A percentile compares a stretch with the other conserved stretches of the same genome.
These are phyloP conservation scores for Willowsia nigromaculata DNA, from an alignment of 2,888 invertebrate genomes.

Conservation along the genomic window DNA sequence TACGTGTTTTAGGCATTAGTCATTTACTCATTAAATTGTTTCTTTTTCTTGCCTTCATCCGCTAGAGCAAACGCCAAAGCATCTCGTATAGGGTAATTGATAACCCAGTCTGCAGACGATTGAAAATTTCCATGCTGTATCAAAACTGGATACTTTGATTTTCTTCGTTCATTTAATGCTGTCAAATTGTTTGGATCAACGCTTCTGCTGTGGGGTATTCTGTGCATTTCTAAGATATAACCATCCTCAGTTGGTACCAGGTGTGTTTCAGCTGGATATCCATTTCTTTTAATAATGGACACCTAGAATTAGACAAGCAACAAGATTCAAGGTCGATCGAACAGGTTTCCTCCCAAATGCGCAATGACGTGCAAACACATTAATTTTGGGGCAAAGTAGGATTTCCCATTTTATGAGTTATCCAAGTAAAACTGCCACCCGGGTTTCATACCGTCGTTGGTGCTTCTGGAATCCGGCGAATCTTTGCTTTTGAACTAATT, in stretches of 20 bases:
- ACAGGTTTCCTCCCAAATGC: not conserved
- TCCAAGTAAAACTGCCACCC: not conserved
- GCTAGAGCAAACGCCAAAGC: conserved; percentile 80
- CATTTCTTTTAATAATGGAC: conserved; percentile 81
- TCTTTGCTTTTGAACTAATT: conserved; percentile 63
- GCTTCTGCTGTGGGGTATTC: conserved; percentile 81
- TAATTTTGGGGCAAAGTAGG: not conserved
- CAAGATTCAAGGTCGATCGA: not conserved
- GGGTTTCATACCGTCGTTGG: conserved; percentile 50
- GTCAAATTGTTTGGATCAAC: conserved; percentile 80
- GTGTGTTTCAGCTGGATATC: conserved; percentile 82
- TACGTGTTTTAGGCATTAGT: too few relatives aligned
- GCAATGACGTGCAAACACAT: not conserved
- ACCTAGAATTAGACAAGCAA: conserved; percentile 72
- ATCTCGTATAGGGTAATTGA: conserved; percentile 85
- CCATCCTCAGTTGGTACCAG: conserved; percentile 81
- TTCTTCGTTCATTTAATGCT: not conserved
- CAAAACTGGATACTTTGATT: conserved; percentile 79
- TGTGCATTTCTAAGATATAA: conserved; percentile 82
- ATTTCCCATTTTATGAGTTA: not conserved
- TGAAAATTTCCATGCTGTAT: conserved; percentile 91
- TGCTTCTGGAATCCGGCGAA: conserved; percentile 57
- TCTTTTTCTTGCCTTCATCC: too few relatives aligned
- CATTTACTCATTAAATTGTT: too few relatives aligned
- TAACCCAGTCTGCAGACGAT: conserved; percentile 89